Conservation (phyloP, 1,140 invertebrate genomes). For the Pseudoatta argentina region DNA sequence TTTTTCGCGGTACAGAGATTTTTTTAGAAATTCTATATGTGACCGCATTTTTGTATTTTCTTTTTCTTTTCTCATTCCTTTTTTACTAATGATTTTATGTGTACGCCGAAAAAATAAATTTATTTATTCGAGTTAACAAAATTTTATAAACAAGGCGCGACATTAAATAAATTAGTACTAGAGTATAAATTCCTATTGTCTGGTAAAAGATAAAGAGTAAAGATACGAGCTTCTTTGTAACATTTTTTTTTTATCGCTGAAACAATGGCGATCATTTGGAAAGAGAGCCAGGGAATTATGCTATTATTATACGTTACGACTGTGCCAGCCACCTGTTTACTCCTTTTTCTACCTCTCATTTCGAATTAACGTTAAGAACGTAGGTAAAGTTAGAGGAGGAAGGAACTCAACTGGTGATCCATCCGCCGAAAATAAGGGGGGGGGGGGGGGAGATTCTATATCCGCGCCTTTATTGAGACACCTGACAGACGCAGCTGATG, state of each 20-base stretch:
- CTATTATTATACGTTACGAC: slow-evolving; percentile 45
- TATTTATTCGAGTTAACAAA: neutral
- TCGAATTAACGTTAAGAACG: slow-evolving; percentile 33
- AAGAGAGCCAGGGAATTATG: neutral
- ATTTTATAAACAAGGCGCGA: neutral
- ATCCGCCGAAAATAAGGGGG: slow-evolving; percentile 58
- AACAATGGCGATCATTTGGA: slow-evolving; percentile 20
- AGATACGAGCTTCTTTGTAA: neutral
- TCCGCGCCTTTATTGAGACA: slow-evolving; percentile 70
- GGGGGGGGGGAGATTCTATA: slow-evolving; percentile 47
- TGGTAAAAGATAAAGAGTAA: no score
- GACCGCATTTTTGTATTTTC: neutral
- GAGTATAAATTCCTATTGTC: no score
- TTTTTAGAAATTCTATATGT: neutral
- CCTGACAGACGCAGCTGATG: slow-evolving; percentile 75
- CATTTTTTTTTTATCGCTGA: neutral
- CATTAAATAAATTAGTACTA: neutral
- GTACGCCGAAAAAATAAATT: neutral
- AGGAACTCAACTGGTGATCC: slow-evolving; percentile 40
- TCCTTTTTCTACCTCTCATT: slow-evolving; percentile 40
- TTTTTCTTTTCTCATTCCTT: neutral
- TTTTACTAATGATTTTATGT: neutral
- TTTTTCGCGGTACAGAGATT: neutral
- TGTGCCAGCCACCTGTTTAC: slow-evolving; percentile 61
- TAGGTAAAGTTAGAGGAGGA: neutral